Conservation (phyloP, 2,888 invertebrate species). For the Volucella inanis region DNA sequence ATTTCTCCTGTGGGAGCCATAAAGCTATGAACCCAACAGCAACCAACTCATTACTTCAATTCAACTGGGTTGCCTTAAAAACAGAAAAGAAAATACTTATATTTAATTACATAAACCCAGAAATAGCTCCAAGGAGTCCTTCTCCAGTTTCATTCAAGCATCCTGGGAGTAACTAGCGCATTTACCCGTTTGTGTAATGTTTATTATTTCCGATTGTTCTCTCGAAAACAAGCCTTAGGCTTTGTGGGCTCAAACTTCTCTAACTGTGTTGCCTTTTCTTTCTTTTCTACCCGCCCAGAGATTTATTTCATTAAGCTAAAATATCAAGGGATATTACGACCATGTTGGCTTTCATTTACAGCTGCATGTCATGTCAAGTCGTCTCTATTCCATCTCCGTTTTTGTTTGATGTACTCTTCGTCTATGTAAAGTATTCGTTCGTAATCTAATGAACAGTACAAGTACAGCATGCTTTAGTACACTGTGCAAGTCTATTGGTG, state of each 20-base stretch:
- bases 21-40: conserved; percentile 63
- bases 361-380: conserved; percentile 65
- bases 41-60: conserved; percentile 67
- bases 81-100: conserved; percentile 23
- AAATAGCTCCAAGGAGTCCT: conserved; percentile 41
- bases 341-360: conserved; percentile 58
- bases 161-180: conserved; percentile 43
- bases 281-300: conserved; percentile 52
- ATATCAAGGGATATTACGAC: conserved; percentile 67
- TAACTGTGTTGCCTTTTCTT: background rate
- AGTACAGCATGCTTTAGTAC: background rate
- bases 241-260: conserved; percentile 27
- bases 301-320: conserved; percentile 74
- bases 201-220: conserved; percentile 73
- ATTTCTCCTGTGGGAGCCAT: conserved; percentile 71
- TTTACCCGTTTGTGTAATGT: conserved; percentile 69
- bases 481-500: conserved; percentile 9
- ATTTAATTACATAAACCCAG: conserved; percentile 74
- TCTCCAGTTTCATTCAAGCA: conserved; percentile 4
- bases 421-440: no score
- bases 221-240: conserved; percentile 37
- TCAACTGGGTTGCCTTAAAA: conserved; percentile 61
- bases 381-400: conserved; percentile 25
- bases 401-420: conserved; percentile 8
- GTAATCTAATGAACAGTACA: conserved; percentile 42